Conservation (phyloP, 2,797 vertebrate species). For the Gallinago stenura region DNA sequence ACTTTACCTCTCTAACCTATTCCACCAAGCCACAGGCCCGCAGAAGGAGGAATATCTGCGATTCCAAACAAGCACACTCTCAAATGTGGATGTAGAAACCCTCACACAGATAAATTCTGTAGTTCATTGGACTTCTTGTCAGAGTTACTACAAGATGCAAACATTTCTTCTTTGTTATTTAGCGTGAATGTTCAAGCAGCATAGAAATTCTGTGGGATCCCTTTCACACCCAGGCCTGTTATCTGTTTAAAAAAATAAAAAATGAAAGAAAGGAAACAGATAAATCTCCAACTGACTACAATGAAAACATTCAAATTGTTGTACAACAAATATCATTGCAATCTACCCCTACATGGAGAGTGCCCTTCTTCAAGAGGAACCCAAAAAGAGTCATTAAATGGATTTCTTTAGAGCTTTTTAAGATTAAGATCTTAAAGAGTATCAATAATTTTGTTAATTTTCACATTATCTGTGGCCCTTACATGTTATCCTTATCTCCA, state of each 20-base stretch:
- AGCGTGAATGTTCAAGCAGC: slow-evolving; percentile 71
- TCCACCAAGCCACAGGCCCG: not conserved
- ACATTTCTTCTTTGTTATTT: not conserved
- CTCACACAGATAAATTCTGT: not conserved
- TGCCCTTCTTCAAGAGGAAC: not conserved
- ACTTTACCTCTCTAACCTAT: slow-evolving; percentile 15
- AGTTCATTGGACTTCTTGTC: not conserved
- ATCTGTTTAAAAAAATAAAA: slow-evolving; percentile 73
- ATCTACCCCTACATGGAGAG: not conserved
- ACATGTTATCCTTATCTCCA: not conserved
- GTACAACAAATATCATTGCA: not conserved
- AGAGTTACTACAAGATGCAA: not conserved
- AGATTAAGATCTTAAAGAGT: not conserved
- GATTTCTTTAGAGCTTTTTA: not conserved
- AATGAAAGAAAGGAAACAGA: not conserved
- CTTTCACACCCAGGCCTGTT: slow-evolving; percentile 87
- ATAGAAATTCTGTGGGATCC: slow-evolving; percentile 82
- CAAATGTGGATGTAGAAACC: slow-evolving; percentile 8
- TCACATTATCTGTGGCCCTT: not conserved
- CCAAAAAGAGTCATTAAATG: not conserved
- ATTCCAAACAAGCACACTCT: not conserved
- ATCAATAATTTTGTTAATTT: not conserved
- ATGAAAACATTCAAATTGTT: not conserved
- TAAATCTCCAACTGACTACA: not conserved
- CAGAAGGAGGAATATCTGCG: not conserved